A percentile compares a stretch with the other conserved stretches of the same genome.
phyloP scores from a whole-genome alignment of 92 coral and sea anemone species.

The Epizoanthus scotinus region DNA sequence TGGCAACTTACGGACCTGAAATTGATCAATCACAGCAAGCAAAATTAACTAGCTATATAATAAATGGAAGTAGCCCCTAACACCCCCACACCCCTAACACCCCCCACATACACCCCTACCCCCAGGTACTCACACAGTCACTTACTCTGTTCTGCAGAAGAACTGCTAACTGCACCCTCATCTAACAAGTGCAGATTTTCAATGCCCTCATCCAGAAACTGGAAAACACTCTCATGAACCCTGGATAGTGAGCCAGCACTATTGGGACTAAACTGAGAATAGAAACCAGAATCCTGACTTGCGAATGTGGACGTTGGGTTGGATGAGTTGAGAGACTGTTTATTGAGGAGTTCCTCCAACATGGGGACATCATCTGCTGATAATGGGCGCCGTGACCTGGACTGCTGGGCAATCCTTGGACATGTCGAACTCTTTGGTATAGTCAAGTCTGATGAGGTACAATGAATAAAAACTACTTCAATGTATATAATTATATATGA shows the following conservation, averaged over 20 bases:
- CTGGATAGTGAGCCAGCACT: conserved; percentile 10
- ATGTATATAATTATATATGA: too few species aligned
- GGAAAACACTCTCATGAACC: conserved; percentile 12
- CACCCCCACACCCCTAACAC: too few species aligned
- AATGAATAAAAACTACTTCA: not conserved
- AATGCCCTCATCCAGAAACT: conserved; percentile 5
- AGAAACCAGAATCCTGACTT: conserved; percentile 35
- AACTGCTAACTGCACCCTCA: not conserved
- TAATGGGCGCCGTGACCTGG: conserved; percentile 55
- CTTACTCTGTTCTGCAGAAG: not conserved
- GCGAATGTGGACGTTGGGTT: not conserved
- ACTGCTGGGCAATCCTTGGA: conserved; percentile 12
- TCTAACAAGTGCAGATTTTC: not conserved
- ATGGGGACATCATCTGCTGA: conserved; percentile 49
- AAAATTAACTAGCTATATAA: too few species aligned
- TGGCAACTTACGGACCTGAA: too few species aligned
- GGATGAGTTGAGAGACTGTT: not conserved
- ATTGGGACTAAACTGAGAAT: not conserved
- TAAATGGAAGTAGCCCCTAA: too few species aligned
- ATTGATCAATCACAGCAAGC: too few species aligned
- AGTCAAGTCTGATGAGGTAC: not conserved
- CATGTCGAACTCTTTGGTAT: conserved; percentile 22
- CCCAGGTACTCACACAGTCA: too few species aligned
- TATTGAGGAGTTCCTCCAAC: conserved; percentile 36
- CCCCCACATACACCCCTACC: too few species aligned